Evolutionary conservation across 1,140 invertebrate species (phyloP), one percentile per base, ranked within the genome.

Genomic region (Eueides isabella): DNA sequence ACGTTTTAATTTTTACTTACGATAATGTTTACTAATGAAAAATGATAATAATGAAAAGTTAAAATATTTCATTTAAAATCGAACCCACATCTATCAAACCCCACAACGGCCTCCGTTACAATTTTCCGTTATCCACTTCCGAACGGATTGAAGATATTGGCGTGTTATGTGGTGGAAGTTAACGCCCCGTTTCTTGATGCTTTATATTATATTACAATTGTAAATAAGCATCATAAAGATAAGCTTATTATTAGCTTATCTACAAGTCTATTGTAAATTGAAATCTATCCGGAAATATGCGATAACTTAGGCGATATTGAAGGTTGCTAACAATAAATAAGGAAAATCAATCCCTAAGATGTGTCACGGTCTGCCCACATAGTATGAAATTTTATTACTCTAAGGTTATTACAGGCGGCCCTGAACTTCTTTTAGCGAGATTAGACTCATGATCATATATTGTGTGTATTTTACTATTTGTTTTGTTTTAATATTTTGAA

Each of bases 271-370:
- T 55, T 55, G 48, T 55, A 23, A 55, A 55, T 9, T 55, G 23
- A 55, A 55, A 6, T 26, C 11, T 0, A 55, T 55, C 48, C 48
- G 48, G 48, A 55, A 55, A 55, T 26, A 26, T 23, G 12, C n/a
- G 26, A 55, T 75, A 70, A 70, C 31, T 35, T 63, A 70, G 68
- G 33, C 14, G 70, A 61, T 71, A 55, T 69, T 48, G 78, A 86
- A 78, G 83, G 82, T 65, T 82, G 63, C 77, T 69, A 67, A 76
- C 67, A 80, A 78, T 77, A 79, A 83, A 89, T 82, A 84, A 89
- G 85, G 87, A 89, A 89, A 89, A 87, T 75, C 76, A 76, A 82
- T 71, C 77, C 80, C 77, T 77, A 80, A 80, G 79, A 85, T 74
- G 80, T 81, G 80, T 85, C 85, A 87, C 83, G 85, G 85, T 67